Evolutionary conservation across 2,797 vertebrate genomes (phyloP).

Genomic region (Microtus agrestis): DNA sequence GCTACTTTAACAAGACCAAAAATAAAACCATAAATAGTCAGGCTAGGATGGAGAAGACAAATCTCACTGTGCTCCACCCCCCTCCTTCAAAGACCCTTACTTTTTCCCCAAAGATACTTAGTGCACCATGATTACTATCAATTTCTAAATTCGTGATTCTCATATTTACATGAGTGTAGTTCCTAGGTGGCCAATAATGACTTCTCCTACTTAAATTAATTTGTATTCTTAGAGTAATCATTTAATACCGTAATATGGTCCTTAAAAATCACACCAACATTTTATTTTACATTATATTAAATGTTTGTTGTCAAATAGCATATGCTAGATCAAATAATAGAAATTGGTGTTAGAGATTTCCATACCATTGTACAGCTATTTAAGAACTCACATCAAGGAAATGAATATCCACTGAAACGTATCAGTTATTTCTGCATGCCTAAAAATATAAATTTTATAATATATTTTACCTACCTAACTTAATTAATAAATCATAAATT

Average conservation of each 20-base stretch:
- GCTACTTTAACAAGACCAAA: background rate
- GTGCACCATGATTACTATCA: no score
- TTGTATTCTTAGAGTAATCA: background rate
- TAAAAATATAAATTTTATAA: conserved; percentile 35
- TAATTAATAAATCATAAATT: conserved; percentile 43
- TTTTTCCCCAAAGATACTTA: background rate
- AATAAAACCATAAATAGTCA: background rate
- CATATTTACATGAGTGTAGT: background rate
- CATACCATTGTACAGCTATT: conserved; percentile 57
- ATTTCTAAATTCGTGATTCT: background rate
- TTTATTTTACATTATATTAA: conserved; percentile 69
- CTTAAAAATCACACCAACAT: conserved; percentile 79
- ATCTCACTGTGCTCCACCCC: background rate
- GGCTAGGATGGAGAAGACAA: background rate
- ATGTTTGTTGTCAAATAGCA: conserved; percentile 74
- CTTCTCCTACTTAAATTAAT: background rate
- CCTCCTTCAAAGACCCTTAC: background rate
- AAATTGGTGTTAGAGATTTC: conserved; percentile 29
- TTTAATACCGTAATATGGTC: conserved; percentile 55
- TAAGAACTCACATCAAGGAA: conserved; percentile 35
- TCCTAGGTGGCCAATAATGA: background rate
- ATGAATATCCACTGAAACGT: conserved; percentile 43
- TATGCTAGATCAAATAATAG: conserved; percentile 59
- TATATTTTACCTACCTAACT: background rate
- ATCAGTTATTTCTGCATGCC: conserved; percentile 22